A percentile compares a stretch with the other conserved stretches of the same genome.
Conservation (phyloP, 30 jellyfish, hydroid and myxozoan species). For the Cassiopea andromeda region DNA sequence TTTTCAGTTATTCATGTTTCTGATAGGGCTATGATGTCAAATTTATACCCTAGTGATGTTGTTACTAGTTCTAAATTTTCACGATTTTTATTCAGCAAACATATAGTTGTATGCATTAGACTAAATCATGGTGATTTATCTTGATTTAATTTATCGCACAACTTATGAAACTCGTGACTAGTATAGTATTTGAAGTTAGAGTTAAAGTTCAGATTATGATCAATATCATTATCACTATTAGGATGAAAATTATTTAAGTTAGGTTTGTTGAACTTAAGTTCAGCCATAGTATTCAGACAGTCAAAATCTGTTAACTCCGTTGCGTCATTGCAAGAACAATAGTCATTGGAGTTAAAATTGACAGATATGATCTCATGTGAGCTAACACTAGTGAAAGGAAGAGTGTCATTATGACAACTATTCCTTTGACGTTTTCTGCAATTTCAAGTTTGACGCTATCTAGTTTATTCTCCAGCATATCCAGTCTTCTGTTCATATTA, state of each 20-base stretch:
- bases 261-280: not conserved
- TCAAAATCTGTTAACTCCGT: slow-evolving; percentile 4
- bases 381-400: slow-evolving; percentile 24
- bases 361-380: not conserved
- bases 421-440: not conserved
- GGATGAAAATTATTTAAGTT: slow-evolving; percentile 4
- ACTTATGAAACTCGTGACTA: not conserved
- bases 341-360: slow-evolving; percentile 14
- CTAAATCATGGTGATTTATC: not conserved
- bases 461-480: not conserved
- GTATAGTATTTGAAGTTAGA: slow-evolving; percentile 1
- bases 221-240: slow-evolving; percentile 1
- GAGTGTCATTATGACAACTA: not conserved
- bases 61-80: slow-evolving; percentile 9
- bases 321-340: slow-evolving; percentile 13
- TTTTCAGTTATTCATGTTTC: slow-evolving; percentile 29
- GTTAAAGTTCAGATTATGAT: not conserved
- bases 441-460: not conserved
- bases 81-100: slow-evolving; percentile 5
- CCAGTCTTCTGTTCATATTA: slow-evolving; percentile 1
- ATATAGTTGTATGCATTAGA: slow-evolving; percentile 20
- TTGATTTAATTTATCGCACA: slow-evolving; percentile 5
- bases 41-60: slow-evolving; percentile 3
- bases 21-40: slow-evolving; percentile 42
- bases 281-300: not conserved